phyloP scores from a whole-genome alignment of 2,113 vertebrate genomes.

The Corythaeola cristata region DNA sequence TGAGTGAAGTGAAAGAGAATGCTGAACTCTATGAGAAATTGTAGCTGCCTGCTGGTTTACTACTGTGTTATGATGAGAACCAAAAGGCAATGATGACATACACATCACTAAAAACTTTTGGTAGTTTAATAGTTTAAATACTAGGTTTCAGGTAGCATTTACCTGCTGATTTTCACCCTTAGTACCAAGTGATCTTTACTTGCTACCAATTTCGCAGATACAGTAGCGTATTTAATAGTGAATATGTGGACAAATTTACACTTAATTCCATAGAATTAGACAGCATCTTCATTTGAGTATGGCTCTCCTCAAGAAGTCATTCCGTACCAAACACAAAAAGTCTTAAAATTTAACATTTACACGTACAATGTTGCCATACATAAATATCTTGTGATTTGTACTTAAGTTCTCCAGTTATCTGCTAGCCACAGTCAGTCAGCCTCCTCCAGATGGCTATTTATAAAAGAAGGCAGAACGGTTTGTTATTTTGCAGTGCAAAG shows the following conservation, averaged over 20 bases:
- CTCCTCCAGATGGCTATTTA: not conserved
- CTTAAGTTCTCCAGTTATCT: not conserved
- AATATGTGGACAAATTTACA: not conserved
- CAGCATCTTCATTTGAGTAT: not conserved
- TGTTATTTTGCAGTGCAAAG: not conserved
- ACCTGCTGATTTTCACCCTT: not conserved
- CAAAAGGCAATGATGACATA: not conserved
- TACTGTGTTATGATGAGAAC: not conserved
- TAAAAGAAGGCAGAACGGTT: not conserved
- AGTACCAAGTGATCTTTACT: not conserved
- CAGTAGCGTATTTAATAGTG: not conserved
- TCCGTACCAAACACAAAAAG: not conserved
- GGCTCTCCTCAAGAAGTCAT: not conserved
- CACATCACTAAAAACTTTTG: not conserved
- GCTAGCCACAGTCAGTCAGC: not conserved
- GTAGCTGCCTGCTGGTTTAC: not conserved
- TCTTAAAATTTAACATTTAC: not conserved
- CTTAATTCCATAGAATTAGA: not conserved
- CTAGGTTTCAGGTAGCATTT: not conserved
- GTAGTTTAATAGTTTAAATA: not conserved
- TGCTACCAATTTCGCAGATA: not conserved
- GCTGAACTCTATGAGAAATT: not conserved
- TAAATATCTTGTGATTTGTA: not conserved
- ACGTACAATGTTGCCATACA: not conserved
- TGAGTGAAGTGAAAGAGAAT: not conserved